Base-by-base conservation (phyloP, 2,888 invertebrate genomes). In the Liposcelis brunnea region DNA sequence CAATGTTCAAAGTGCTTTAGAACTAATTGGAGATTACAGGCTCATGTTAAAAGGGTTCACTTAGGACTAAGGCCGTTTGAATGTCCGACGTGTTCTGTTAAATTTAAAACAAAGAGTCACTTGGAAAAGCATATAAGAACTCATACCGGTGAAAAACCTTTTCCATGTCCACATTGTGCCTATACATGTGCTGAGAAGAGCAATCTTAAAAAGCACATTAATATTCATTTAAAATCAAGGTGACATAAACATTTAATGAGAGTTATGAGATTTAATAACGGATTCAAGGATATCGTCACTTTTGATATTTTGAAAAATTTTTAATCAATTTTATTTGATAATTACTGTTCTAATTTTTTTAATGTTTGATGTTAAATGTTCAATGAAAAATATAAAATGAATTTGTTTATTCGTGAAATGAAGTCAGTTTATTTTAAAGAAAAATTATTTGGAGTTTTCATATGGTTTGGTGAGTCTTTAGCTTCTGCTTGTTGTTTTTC, bases 101-200 rank as follows among this genome's bases (percentile, higher is more conserved):
- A 10, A 38, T 15, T 18, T 18, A 31, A 31, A 47, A 10, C 32
- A 40, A 4, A 45, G 45, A 18, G 51, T 52, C 36, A 54, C 53
- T 43, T 55, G 3, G 34, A 46, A 16, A 47, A 54, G 26, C 55
- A 55, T 44, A 52, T 53, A 31, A 47, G 55, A 14, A 50, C 51
- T 31, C 55, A 55, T 21, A 53, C 55, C 2, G 54, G 54, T 2
- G 53, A 54, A 8, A 45, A 49, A n/a, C 54, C 54, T 1, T 54
- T 50, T 35, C 47, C 48, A 16, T 54, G 54, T 42, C 34, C 43
- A 6, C 44, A 50, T 7, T 55, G 55, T 42, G 49, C 49, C 11
- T 50, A 50, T 38, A 43, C 47, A 10, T 54, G 54, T 46, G 52
- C 54, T 1, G 54, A 55, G 43, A 51, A 50, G 4, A 50, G 53